These are phyloP conservation scores for Heteronetta atricapilla DNA, from an alignment of 2,113 vertebrate genomes.

Conservation along the genomic window DNA sequence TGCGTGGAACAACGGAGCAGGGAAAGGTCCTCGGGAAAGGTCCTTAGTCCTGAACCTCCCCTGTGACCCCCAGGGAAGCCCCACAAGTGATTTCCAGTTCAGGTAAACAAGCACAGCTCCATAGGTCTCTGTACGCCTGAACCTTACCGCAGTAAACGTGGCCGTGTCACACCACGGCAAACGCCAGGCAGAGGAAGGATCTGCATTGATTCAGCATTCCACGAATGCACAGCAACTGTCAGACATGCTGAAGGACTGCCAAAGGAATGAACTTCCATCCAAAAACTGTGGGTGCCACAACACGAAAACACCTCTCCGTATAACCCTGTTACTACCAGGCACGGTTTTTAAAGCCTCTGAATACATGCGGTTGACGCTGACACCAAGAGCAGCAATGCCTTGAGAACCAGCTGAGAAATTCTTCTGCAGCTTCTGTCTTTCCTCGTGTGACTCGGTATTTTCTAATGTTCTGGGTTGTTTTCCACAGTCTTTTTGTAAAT, in stretches of 20 bases:
- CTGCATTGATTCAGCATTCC: background rate
- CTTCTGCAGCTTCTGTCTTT: background rate
- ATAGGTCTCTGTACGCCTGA: background rate
- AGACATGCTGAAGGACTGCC: background rate
- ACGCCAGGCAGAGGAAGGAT: background rate
- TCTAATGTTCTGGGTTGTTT: background rate
- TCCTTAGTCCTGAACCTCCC: background rate
- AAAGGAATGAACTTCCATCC: background rate
- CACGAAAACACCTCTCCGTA: background rate
- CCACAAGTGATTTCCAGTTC: background rate
- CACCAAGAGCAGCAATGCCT: background rate
- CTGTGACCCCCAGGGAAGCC: background rate
- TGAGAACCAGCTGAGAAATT: background rate
- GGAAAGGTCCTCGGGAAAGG: background rate
- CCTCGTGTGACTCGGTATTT: background rate
- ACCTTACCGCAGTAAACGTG: accelerated
- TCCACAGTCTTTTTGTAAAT: background rate
- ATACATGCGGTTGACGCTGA: background rate
- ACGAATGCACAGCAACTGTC: background rate
- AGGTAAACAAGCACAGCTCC: background rate
- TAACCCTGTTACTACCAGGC: background rate
- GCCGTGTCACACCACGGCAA: background rate
- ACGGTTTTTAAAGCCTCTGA: background rate
- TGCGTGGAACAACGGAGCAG: accelerated
- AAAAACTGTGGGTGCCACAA: background rate